Evolutionary conservation across 2,113 vertebrate species (phyloP).

Genomic region (Xerus inauris): DNA sequence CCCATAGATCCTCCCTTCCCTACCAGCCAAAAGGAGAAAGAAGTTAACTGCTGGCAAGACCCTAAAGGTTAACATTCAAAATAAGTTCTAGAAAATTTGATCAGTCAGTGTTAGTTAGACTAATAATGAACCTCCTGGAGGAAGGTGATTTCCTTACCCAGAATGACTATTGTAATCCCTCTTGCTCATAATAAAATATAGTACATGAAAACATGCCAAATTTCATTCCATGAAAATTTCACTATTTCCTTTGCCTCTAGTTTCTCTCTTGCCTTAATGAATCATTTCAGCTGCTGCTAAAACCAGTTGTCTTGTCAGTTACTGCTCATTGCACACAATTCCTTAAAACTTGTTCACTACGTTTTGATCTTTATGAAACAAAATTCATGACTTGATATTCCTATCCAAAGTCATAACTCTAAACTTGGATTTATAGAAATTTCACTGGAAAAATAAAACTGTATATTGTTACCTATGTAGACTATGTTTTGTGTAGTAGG

Average conservation of each 20-base stretch:
- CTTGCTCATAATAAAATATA: neutral
- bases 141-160: neutral
- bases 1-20: neutral
- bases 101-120: neutral
- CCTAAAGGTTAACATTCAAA: neutral
- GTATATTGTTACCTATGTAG: neutral
- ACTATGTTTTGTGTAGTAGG: neutral
- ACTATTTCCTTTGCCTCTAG: neutral
- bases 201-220: neutral
- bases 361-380: neutral
- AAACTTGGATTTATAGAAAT: neutral
- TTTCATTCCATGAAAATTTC: neutral
- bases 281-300: neutral
- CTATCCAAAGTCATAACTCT: neutral
- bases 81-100: slow-evolving; percentile 5
- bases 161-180: neutral
- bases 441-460: neutral
- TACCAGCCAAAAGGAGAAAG: neutral
- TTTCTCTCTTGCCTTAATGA: neutral
- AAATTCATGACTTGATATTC: neutral
- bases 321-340: neutral
- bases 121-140: neutral
- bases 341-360: neutral
- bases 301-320: neutral
- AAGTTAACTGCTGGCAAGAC: neutral